Evolutionary conservation across 37 sponge, comb jelly and placozoan species (phyloP).

Genomic region (Cladorhizidae sp.): DNA sequence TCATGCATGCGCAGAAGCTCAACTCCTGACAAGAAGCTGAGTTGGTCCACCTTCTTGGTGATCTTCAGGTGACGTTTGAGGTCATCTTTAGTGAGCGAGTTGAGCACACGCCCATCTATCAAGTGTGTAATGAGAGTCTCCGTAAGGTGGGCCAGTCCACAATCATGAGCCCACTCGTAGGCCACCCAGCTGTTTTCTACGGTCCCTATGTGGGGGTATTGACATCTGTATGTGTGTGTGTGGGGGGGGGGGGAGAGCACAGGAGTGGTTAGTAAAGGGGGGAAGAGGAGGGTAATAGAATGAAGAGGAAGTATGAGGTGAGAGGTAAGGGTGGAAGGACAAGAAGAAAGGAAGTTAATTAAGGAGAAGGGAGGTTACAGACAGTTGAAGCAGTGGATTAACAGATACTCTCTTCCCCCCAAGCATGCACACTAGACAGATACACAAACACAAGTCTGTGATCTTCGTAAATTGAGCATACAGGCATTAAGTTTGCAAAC

Average conservation of each 20-base stretch:
- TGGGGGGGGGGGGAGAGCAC: neutral
- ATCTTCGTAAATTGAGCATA: no score
- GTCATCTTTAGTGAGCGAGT: constrained; percentile 81
- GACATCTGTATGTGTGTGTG: constrained; percentile 19
- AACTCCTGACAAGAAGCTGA: constrained; percentile 80
- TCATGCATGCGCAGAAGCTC: constrained; percentile 80
- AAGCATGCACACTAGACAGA: no score
- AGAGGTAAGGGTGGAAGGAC: no score
- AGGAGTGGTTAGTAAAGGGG: neutral
- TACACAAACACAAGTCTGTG: no score
- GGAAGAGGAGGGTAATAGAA: no score
- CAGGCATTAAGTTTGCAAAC: no score
- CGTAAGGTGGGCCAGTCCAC: constrained; percentile 75
- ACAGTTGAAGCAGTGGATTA: no score
- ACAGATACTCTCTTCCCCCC: no score
- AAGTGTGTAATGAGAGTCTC: constrained; percentile 61
- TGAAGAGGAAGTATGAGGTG: neutral
- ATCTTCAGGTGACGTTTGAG: constrained; percentile 75
- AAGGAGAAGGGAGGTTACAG: no score
- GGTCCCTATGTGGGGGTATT: constrained; percentile 68
- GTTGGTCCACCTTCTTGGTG: constrained; percentile 49
- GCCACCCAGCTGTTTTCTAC: constrained; percentile 90
- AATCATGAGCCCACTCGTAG: constrained; percentile 62
- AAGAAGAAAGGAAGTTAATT: no score
- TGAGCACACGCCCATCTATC: constrained; percentile 88